A percentile compares a stretch with the other conserved stretches of the same genome.
Conservation (phyloP, 2,797 vertebrate species). For the Salmo trutta region DNA sequence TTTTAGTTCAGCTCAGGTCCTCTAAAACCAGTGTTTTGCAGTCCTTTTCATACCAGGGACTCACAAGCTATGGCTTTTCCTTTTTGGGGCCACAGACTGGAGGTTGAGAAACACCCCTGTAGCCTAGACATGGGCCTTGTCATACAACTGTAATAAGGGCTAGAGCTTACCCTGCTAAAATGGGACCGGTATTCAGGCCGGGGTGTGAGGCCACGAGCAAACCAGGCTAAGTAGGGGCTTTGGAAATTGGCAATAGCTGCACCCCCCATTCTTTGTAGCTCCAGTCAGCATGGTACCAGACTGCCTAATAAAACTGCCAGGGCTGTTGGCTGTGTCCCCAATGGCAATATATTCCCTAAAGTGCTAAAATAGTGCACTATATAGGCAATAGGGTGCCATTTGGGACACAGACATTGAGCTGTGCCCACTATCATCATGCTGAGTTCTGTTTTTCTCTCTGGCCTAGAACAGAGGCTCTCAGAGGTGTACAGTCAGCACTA, state of each 20-base stretch:
- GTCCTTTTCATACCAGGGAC: too few species aligned
- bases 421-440: constrained; percentile 41
- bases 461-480: constrained; percentile 60
- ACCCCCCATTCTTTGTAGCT: not conserved
- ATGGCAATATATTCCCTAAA: too few species aligned
- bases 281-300: not conserved
- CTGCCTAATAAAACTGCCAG: not conserved
- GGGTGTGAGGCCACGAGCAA: not conserved
- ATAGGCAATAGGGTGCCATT: too few species aligned
- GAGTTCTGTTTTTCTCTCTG: constrained; percentile 55
- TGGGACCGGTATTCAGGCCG: not conserved
- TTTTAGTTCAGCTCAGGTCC: not conserved
- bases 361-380: too few species aligned
- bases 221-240: not conserved
- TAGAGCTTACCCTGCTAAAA: not conserved
- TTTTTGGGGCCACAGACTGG: too few species aligned
- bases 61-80: too few species aligned
- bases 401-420: too few species aligned
- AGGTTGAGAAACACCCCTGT: too few species aligned
- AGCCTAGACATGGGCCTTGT: too few species aligned
- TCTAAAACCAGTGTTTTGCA: too few species aligned
- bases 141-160: too few species aligned
- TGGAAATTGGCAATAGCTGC: not conserved
- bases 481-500: constrained; percentile 63
- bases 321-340: not conserved